Conservation (phyloP, 2,888 invertebrate species). For the Acleris emargana region DNA sequence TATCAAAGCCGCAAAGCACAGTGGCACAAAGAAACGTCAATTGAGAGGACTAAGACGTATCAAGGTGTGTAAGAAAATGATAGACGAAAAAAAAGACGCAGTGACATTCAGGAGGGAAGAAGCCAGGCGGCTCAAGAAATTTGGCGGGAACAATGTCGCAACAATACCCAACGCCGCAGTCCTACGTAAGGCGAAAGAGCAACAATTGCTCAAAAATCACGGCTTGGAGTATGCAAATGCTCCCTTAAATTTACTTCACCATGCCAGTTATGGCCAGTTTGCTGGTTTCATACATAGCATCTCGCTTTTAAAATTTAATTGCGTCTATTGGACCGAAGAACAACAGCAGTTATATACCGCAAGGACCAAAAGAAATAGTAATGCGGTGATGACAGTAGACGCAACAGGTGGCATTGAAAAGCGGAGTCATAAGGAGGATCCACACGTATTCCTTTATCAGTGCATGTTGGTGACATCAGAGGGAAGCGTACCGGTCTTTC, state of each 20-base stretch:
- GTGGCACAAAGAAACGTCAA: slow-evolving; percentile 7
- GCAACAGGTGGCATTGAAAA: neutral
- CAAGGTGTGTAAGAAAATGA: neutral
- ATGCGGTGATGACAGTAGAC: neutral
- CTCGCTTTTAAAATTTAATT: slow-evolving; percentile 2
- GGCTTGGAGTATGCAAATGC: slow-evolving; percentile 3
- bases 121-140: neutral
- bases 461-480: slow-evolving; percentile 5
- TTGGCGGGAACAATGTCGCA: neutral
- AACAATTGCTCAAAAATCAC: slow-evolving; percentile 3
- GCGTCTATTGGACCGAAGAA: slow-evolving; percentile 1
- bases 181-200: slow-evolving; percentile 2
- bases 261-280: slow-evolving; percentile 2
- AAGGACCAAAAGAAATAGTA: neutral
- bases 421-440: slow-evolving; percentile 1
- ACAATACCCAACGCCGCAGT: slow-evolving; percentile 5
- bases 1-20: slow-evolving; percentile 6
- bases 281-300: neutral
- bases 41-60: slow-evolving; percentile 1
- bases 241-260: slow-evolving; percentile 3
- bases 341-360: slow-evolving; percentile 2
- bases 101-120: slow-evolving; percentile 9
- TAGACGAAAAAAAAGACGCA: neutral
- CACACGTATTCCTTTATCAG: slow-evolving; percentile 10
- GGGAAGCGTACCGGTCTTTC: slow-evolving; percentile 1